Evolutionary conservation across 2,888 invertebrate genomes (phyloP), one percentile per base, ranked within the genome.

Genomic region (Sthenelais limicola): DNA sequence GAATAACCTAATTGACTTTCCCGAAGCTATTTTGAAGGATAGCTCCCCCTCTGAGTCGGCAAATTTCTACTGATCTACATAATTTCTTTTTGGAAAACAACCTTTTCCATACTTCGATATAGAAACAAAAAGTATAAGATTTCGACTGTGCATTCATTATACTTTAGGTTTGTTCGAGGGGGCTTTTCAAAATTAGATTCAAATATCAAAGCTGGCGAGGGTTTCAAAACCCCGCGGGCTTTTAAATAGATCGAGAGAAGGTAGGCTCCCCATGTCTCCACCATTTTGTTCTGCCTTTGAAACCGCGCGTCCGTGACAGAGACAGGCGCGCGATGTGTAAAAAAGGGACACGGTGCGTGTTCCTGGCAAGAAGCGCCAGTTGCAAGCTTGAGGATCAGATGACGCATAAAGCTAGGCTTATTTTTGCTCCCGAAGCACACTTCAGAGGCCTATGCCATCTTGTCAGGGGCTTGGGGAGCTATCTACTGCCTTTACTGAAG

Each of bases 341-440:
- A 52, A 52, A 52, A 52, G 4, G 26, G 1, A 26, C 15, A 52
- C 52, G 52, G n/a, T 48, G 21, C 52, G 15, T 12, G 52, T 52
- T 56, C 24, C 56, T 21, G 30, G 30, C 49, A 7, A 49, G 49
- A 49, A 49, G 49, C 7, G 43, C 21, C 32, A 33, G 56, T 56
- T 33, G 56, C 56, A 33, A 32, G 56, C 30, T 56, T 24, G 18
- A 24, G 32, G 32, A 32, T 56, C 56, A 56, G 56, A 33, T 56
- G 56, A 56, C 56, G 56, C 56, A 56, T 33, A 56, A 56, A 56
- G 56, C 28, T n/a, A 33, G 30, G 52, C 32, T 3, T 32, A 56
- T 56, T 56, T 56, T 56, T 56, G 56, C 56, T 56, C 56, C 56
- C 56, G 56, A 32, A 24, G 32, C 56, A 56, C 56, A 56, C 56